Evolutionary conservation across 2,888 invertebrate genomes (phyloP).

Genomic region (Leptopilina syphax): DNA sequence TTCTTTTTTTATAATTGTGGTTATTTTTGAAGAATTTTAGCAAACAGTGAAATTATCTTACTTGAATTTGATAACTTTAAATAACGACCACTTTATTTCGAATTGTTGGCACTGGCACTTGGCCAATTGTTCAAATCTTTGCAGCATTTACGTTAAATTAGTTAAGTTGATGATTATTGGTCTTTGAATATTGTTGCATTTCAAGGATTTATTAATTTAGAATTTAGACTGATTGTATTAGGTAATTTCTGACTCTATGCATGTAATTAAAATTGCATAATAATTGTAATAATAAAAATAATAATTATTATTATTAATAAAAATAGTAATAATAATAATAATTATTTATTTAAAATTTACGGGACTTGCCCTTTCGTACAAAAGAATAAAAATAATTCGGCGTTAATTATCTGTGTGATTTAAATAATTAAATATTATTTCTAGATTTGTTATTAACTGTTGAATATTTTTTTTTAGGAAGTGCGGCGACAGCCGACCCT

Average conservation of each 20-base stretch:
- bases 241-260: too few species aligned
- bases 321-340: too few species aligned
- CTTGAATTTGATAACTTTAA: conserved; percentile 1
- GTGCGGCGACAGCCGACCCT: conserved; percentile 17
- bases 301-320: too few species aligned
- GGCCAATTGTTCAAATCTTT: neutral
- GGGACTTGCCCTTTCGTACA: too few species aligned
- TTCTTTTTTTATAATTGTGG: neutral
- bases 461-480: neutral
- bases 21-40: neutral
- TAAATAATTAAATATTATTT: neutral
- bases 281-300: too few species aligned
- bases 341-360: too few species aligned
- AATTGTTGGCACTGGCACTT: conserved; percentile 7
- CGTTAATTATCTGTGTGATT: too few species aligned
- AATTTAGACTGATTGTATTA: too few species aligned
- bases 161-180: neutral
- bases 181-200: neutral
- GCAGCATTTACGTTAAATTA: neutral
- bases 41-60: neutral
- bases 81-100: neutral
- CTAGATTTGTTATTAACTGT: neutral
- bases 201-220: too few species aligned
- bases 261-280: too few species aligned
- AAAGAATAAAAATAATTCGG: too few species aligned